Base-by-base conservation (phyloP, 2,113 vertebrate species). In the Dunckerocampus dactyliophorus region DNA sequence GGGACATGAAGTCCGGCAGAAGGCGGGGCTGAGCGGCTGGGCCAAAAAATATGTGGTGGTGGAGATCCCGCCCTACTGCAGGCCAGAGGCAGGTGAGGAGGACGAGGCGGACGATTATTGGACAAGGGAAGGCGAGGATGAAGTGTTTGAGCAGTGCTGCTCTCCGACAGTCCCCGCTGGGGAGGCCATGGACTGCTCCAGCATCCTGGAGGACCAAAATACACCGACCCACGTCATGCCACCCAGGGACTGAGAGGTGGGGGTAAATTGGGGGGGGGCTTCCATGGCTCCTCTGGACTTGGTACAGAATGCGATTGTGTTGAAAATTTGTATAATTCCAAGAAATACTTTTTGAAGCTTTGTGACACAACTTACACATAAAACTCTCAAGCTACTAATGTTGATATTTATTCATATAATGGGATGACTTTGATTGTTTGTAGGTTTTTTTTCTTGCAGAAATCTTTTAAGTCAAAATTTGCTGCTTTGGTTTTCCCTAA, bases 111-210 rank as follows among this genome's bases (percentile, higher is more conserved):
- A 50, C 42, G 19, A 50, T 21, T 55, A 37, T 63, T 45, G 73
- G 80, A 50, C 85, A 47, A 15, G 3, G 22, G 54, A 16, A 37
- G 53, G 39, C 8, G 68, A 55, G 28, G 71, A 69, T 8, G 77
- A 79, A 0, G 60, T n/a, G 46, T 59, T 69, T 3, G 66, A 59
- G 16, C 82, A 87, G 57, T 83, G 77, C 74, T 86, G 84, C 73
- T 83, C 82, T 78, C 79, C 80, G 14, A 75, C 71, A 54, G 42
- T 48, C 42, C 70, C 75, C 47, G 42, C 76, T 71, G 39, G 72
- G 13, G 89, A 96, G 68, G 92, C 89, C 16, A 97, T 98, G 97
- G 95, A 99, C 81, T 97, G 93, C 81, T 94, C 91, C 42, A 90
- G 88, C 77, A 90, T 86, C 70, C 79, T 80, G 34, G 93, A 93